phyloP scores from a whole-genome alignment of 2,113 vertebrate species.

The Crotalus viridis region DNA sequence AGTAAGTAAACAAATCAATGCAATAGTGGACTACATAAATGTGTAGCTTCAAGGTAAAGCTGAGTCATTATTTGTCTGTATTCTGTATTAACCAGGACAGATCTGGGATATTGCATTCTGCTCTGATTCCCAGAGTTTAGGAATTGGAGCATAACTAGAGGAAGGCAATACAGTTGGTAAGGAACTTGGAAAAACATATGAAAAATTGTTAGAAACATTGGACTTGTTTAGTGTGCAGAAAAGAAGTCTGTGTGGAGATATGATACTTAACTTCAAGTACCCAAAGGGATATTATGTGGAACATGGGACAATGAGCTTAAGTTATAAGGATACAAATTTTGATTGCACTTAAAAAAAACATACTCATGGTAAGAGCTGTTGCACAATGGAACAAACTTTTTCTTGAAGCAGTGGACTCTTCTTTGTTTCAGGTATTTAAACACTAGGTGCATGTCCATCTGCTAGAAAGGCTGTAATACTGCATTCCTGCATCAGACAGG shows the following conservation, averaged over 20 bases:
- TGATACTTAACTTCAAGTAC: background rate
- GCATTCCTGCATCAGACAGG: background rate
- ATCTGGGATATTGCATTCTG: background rate
- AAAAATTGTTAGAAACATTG: background rate
- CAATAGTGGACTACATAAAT: background rate
- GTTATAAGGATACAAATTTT: background rate
- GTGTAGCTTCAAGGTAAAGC: background rate
- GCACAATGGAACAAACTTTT: background rate
- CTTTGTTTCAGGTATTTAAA: background rate
- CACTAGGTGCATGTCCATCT: background rate
- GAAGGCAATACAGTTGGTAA: background rate
- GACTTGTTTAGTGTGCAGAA: background rate
- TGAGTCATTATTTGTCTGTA: background rate
- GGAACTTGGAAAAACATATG: background rate
- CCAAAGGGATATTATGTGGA: background rate
- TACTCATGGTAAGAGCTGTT: background rate
- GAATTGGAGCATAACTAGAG: background rate
- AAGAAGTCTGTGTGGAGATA: background rate
- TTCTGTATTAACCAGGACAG: background rate
- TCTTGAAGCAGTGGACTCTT: background rate
- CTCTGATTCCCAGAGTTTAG: background rate
- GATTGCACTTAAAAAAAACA: background rate
- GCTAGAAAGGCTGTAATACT: background rate
- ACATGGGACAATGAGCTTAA: background rate
- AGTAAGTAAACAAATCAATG: background rate